These are phyloP conservation scores for Lophius piscatorius DNA, from an alignment of 2,113 vertebrate species.

Conservation along the genomic window DNA sequence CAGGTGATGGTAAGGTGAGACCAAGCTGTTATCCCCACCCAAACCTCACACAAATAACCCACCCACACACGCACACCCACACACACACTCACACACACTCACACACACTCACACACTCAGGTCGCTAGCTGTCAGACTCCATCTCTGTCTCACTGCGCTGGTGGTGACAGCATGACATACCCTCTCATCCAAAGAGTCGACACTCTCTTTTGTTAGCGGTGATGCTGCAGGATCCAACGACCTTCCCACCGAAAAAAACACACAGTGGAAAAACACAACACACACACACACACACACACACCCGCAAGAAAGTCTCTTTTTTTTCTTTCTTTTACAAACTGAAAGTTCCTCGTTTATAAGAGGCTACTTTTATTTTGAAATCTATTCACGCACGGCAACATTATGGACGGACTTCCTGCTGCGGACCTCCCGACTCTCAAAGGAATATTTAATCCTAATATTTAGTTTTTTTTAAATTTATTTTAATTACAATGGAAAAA, in stretches of 20 bases:
- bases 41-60: slow-evolving; percentile 39
- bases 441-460: no score
- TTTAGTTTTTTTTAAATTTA: no score
- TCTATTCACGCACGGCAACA: no score
- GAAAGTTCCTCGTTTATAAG: no score
- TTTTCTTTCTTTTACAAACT: no score
- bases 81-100: slow-evolving; percentile 22
- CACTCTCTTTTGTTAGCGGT: slow-evolving; percentile 37
- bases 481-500: no score
- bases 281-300: not conserved
- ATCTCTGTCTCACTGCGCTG: slow-evolving; percentile 24
- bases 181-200: slow-evolving; percentile 26
- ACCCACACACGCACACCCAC: slow-evolving; percentile 41
- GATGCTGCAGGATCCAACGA: slow-evolving; percentile 20
- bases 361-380: not conserved
- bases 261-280: no score
- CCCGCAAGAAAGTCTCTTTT: slow-evolving; percentile 1
- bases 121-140: slow-evolving; percentile 39
- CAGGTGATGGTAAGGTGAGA: slow-evolving; percentile 66
- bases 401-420: no score
- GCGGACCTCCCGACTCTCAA: no score
- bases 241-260: slow-evolving; percentile 9
- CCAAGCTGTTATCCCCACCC: slow-evolving; percentile 11
- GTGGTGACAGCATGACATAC: slow-evolving; percentile 42
- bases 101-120: slow-evolving; percentile 34